Evolutionary conservation across 1,140 invertebrate genomes (phyloP).

Genomic region (Drosophila lini): DNA sequence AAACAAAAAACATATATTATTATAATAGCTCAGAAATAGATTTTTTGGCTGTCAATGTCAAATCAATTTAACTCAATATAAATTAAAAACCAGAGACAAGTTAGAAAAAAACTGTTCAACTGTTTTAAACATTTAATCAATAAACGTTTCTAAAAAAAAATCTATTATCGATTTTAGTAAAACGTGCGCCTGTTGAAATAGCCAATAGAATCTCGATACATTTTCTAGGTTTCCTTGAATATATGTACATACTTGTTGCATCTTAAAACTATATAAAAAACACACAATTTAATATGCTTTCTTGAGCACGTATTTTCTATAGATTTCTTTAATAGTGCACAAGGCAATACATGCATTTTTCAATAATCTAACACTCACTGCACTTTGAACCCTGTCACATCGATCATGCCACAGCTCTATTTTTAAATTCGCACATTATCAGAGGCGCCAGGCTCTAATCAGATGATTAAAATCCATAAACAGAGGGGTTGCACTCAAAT

Average conservation of each 20-base stretch:
- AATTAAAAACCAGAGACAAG: neutral
- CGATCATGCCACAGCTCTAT: constrained; percentile 40
- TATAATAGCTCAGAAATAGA: neutral
- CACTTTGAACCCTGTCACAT: constrained; percentile 9
- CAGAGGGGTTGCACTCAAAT: constrained; percentile 6
- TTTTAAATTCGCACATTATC: constrained; percentile 39
- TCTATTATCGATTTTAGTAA: no score
- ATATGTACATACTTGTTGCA: no score
- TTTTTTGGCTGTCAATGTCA: neutral
- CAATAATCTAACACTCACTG: neutral
- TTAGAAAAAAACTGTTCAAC: neutral
- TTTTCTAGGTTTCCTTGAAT: no score
- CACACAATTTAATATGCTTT: neutral
- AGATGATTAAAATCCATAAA: constrained; percentile 42
- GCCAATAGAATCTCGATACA: no score
- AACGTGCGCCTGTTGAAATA: no score
- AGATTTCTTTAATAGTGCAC: neutral
- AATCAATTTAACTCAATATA: neutral
- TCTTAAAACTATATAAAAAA: no score
- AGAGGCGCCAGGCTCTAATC: constrained; percentile 23
- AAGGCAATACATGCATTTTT: neutral
- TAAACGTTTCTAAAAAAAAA: no score
- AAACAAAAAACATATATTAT: neutral
- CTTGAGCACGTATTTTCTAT: neutral
- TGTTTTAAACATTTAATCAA: no score